phyloP scores from a whole-genome alignment of 1,140 invertebrate genomes.

The Drosophila sp. region DNA sequence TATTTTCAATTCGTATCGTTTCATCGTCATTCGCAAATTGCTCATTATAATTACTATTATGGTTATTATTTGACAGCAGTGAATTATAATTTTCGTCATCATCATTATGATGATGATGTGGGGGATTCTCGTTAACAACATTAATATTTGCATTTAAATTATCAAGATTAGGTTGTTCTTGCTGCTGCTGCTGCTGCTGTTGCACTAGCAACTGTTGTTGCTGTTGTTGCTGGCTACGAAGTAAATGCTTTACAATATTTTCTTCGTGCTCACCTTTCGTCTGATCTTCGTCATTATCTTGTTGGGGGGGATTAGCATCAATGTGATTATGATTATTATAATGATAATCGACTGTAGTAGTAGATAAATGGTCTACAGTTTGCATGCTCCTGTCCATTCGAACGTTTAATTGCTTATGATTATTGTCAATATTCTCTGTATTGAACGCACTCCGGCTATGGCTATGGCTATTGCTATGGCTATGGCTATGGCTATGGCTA shows the following conservation, averaged over 20 bases:
- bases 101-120: conserved; percentile 60
- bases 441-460: conserved; percentile 62
- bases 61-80: conserved; percentile 66
- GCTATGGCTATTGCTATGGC: conserved; percentile 27
- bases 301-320: conserved; percentile 52
- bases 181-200: conserved; percentile 47
- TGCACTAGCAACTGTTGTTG: conserved; percentile 42
- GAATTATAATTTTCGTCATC: conserved; percentile 40
- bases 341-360: conserved; percentile 8
- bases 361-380: not conserved
- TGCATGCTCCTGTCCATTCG: conserved; percentile 56
- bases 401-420: conserved; percentile 74
- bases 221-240: conserved; percentile 46
- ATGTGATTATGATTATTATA: conserved; percentile 66
- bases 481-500: conserved; percentile 57
- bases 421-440: conserved; percentile 73
- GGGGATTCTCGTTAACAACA: conserved; percentile 68
- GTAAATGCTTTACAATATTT: conserved; percentile 47
- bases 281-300: conserved; percentile 4
- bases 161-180: conserved; percentile 74
- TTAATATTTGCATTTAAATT: conserved; percentile 71
- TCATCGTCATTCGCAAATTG: conserved; percentile 81
- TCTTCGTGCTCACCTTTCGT: conserved; percentile 43
- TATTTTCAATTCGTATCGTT: conserved; percentile 83
- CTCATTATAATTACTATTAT: conserved; percentile 81